Conservation (phyloP, 2,797 vertebrate species). For the Sebastes matsubarae region DNA sequence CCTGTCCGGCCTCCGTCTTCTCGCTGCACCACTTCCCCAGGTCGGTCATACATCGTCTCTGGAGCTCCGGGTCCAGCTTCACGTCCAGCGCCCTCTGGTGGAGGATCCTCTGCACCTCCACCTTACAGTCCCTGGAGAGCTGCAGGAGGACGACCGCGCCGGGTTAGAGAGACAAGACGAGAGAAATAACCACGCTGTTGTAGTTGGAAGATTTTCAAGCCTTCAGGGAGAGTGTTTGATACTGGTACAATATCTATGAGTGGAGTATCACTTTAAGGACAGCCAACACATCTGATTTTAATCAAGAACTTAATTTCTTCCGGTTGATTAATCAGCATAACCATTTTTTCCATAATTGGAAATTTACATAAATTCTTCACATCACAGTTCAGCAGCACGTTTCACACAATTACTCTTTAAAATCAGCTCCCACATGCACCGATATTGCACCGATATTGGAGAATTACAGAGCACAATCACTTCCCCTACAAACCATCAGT, state of each 20-base stretch:
- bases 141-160: conserved; percentile 34
- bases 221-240: neutral
- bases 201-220: neutral
- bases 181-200: neutral
- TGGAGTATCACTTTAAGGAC: conserved; percentile 32
- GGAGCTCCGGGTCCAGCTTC: conserved; percentile 92
- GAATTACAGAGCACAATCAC: conserved; percentile 20
- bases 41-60: conserved; percentile 93
- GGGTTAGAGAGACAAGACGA: neutral
- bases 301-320: neutral
- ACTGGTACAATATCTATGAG: neutral
- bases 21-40: conserved; percentile 98
- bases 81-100: conserved; percentile 96
- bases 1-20: conserved; percentile 93
- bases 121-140: conserved; percentile 94
- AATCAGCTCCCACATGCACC: conserved; percentile 33
- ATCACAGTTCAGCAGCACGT: conserved; percentile 7
- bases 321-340: conserved; percentile 9
- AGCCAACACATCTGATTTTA: neutral
- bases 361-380: conserved; percentile 17
- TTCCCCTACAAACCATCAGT: neutral
- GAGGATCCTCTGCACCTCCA: conserved; percentile 94
- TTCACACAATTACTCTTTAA: conserved; percentile 1
- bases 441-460: neutral
- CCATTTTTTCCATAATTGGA: neutral